Base-by-base conservation (phyloP, 2,888 invertebrate species). In the Ormyrus labotus region DNA sequence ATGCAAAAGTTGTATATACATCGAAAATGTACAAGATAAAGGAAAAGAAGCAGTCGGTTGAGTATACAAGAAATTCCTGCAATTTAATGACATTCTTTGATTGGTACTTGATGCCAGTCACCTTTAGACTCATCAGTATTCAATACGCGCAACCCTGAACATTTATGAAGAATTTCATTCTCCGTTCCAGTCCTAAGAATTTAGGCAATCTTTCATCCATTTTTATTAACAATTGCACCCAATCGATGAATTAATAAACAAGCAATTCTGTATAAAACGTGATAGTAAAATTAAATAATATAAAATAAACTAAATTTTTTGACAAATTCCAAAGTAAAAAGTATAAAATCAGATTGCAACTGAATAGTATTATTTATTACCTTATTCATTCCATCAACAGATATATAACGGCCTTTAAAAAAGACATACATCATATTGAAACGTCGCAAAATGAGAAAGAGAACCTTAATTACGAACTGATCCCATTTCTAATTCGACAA, bases 81-180 rank as follows among this genome's bases (percentile, higher is more conserved):
- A 87, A 89, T 88, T 89, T 89, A 89, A 90, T 89, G 87, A 86
- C 87, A 89, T 88, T 89, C 87, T 88, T 88, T 88, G 89, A 90
- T 90, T 89, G 89, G 88, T 88, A 81, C 87, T 87, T 88, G 87
- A 88, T 88, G 87, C 86, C 88, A 84, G 84, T 87, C 87, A 86
- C 86, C 86, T 87, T 86, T 86, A 85, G 84, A 85, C 81, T 83
- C 83, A 85, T 86, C 87, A 85, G 85, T 85, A 88, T 86, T 84
- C 87, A 85, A 83, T 85, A 85, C 89, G 87, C 88, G 88, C 88
- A 86, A 79, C 84, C 83, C 82, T 80, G 81, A 84, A 86, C 85
- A 85, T 86, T 88, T 88, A 86, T 85, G 80, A 87, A 85, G 85
- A 89, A 87, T 87, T 85, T 85, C 84, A 84, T 83, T 87, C 87